These are phyloP conservation scores for Nycteola revayana DNA, from an alignment of 2,888 invertebrate species.

Conservation along the genomic window DNA sequence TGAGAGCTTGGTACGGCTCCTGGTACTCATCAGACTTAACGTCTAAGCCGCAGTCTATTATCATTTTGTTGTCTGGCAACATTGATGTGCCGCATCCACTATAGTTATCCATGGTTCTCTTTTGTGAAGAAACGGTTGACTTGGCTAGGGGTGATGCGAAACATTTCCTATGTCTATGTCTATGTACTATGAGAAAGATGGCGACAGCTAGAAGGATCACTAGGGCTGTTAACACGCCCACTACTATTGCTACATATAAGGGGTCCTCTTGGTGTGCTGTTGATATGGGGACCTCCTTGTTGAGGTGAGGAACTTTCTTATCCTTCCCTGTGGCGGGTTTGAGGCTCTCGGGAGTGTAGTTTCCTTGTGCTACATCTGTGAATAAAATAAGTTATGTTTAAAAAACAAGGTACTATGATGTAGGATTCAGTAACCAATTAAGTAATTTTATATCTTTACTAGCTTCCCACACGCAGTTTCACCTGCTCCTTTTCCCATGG, in stretches of 20 bases:
- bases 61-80: conserved; percentile 76
- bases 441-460: too few relatives aligned
- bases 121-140: conserved; percentile 64
- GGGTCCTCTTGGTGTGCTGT: conserved; percentile 87
- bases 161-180: conserved; percentile 87
- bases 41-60: conserved; percentile 81
- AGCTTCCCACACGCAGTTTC: too few relatives aligned
- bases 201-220: conserved; percentile 87
- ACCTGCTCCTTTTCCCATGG: too few relatives aligned
- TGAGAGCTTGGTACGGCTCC: conserved; percentile 89
- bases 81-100: conserved; percentile 79
- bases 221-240: conserved; percentile 88
- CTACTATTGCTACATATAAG: conserved; percentile 88
- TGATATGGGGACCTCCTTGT: conserved; percentile 84
- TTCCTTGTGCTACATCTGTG: conserved; percentile 85
- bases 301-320: conserved; percentile 65
- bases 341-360: conserved; percentile 86
- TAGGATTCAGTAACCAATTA: too few relatives aligned
- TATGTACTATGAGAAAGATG: conserved; percentile 86
- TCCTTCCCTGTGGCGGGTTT: conserved; percentile 78
- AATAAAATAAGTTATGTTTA: too few relatives aligned
- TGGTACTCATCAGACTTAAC: conserved; percentile 88
- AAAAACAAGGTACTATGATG: too few relatives aligned
- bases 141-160: conserved; percentile 86
- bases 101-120: conserved; percentile 80